These are phyloP conservation scores for Steatornis caripensis DNA, from an alignment of 2,113 vertebrate genomes.

Conservation along the genomic window DNA sequence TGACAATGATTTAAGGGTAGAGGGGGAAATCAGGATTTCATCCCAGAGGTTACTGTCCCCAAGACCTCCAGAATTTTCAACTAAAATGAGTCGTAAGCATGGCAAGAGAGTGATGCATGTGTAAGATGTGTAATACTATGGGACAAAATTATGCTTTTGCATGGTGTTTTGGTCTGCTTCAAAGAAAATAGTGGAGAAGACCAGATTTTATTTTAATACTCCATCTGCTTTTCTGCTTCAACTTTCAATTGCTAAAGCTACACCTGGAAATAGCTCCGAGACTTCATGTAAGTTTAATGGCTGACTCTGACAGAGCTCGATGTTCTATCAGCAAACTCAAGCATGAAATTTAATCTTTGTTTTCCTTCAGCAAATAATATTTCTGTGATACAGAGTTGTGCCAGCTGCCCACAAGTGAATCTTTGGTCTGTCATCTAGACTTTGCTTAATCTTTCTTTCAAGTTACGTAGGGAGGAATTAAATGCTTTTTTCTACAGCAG, in stretches of 20 bases:
- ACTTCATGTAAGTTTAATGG: neutral
- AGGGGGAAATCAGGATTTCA: neutral
- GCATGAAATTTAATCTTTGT: neutral
- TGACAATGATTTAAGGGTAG: neutral
- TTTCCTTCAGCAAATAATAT: conserved; percentile 19
- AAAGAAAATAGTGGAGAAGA: neutral
- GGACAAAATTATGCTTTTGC: neutral
- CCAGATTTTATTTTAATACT: neutral
- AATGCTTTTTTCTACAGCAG: neutral
- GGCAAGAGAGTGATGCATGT: neutral
- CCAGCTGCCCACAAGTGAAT: neutral
- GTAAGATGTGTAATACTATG: neutral
- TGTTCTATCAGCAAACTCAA: conserved; percentile 35
- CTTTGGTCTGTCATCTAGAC: neutral
- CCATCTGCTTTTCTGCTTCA: neutral
- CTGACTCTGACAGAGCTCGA: neutral
- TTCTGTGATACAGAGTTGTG: neutral
- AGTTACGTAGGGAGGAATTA: neutral
- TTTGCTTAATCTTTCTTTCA: neutral
- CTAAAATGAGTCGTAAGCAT: neutral
- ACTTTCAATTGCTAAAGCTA: neutral
- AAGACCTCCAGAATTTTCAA: neutral
- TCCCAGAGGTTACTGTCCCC: neutral
- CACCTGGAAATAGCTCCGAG: neutral
- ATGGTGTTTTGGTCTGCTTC: neutral